phyloP scores from a whole-genome alignment of 92 coral and sea anemone genomes.

The Palythoa heliodiscus region DNA sequence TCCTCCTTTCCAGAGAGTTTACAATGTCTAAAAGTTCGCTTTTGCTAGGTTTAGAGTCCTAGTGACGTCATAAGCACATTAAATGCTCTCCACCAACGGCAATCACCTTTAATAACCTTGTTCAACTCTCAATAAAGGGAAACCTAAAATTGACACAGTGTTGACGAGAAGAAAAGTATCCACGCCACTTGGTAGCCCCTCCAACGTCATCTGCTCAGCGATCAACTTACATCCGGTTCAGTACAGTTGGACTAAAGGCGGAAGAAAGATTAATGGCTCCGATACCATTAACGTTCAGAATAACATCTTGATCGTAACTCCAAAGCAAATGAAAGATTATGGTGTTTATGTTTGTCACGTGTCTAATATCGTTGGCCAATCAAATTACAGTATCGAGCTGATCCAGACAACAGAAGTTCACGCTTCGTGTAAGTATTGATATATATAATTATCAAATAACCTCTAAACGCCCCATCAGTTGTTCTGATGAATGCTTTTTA shows the following conservation, averaged over 20 bases:
- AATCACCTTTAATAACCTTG: too few species aligned
- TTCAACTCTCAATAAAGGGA: neutral
- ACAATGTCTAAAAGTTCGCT: too few species aligned
- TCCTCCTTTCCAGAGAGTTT: too few species aligned
- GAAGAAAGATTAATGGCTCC: neutral
- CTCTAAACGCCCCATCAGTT: too few species aligned
- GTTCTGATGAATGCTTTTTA: too few species aligned
- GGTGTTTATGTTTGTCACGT: slow-evolving; percentile 25
- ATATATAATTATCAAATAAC: too few species aligned
- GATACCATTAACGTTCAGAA: neutral
- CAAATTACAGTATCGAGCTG: neutral
- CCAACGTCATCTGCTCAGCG: neutral
- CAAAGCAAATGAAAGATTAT: neutral
- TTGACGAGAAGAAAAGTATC: slow-evolving; percentile 5
- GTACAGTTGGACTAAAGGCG: slow-evolving; percentile 12
- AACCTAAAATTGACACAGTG: neutral
- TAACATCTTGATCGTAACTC: slow-evolving; percentile 6
- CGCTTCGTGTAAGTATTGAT: neutral
- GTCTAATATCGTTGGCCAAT: slow-evolving; percentile 7
- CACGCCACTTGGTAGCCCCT: neutral
- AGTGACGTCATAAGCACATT: too few species aligned
- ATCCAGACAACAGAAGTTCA: neutral
- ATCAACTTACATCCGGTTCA: slow-evolving; percentile 8
- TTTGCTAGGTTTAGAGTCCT: too few species aligned
- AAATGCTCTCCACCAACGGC: too few species aligned